Percentiles rank a stretch among this genome's conserved stretches.
These are phyloP conservation scores for Peromyscus maniculatus DNA, from an alignment of 2,113 vertebrate genomes.

Conservation along the genomic window DNA sequence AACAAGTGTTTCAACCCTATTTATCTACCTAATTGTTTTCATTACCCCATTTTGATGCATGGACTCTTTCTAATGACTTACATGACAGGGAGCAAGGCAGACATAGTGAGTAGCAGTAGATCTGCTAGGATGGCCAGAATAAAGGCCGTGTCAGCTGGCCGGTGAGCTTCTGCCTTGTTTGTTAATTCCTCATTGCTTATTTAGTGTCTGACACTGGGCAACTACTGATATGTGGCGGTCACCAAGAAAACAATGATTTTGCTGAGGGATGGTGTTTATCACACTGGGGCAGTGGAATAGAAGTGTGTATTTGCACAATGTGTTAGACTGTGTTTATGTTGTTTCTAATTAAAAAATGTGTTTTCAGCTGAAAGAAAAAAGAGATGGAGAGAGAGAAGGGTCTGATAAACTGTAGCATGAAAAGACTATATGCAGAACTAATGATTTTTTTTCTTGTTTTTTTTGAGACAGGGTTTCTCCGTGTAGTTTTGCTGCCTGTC, in stretches of 20 bases:
- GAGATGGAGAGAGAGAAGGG: background rate
- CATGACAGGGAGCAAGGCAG: background rate
- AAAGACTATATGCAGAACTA: background rate
- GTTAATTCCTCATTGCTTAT: background rate
- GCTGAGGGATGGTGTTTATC: constrained; percentile 26
- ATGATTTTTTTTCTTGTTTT: no score
- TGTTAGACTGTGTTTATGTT: constrained; percentile 44
- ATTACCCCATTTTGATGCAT: background rate
- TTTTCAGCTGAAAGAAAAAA: constrained; percentile 46
- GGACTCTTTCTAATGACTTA: background rate
- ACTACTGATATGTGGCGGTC: background rate
- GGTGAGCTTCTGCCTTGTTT: background rate
- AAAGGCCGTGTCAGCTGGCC: background rate
- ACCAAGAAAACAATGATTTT: background rate
- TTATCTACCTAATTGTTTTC: constrained; percentile 27
- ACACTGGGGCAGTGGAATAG: constrained; percentile 52
- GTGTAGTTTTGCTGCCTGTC: no score
- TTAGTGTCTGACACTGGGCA: background rate
- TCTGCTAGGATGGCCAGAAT: background rate
- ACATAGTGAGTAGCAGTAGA: background rate
- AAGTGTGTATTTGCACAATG: constrained; percentile 22
- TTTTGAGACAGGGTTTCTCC: no score
- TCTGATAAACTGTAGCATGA: background rate
- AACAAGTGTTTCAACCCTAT: background rate
- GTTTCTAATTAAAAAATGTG: constrained; percentile 78